These are phyloP conservation scores for Phylloscopus trochiloides DNA, from an alignment of 2,113 vertebrate species.

Conservation along the genomic window DNA sequence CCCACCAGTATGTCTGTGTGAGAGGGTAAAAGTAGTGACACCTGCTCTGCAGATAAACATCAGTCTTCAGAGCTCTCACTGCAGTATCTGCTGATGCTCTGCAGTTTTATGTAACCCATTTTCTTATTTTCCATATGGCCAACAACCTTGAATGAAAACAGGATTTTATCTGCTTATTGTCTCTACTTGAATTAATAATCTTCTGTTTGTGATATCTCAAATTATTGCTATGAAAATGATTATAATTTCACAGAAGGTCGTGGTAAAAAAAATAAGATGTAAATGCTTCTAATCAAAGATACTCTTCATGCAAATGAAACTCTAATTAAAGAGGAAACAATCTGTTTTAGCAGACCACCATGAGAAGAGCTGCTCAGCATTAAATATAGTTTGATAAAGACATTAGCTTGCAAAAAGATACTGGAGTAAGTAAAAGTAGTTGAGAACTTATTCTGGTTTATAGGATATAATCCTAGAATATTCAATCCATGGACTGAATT, in stretches of 20 bases:
- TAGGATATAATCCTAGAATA: neutral
- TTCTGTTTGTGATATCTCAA: constrained; percentile 19
- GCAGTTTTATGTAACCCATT: neutral
- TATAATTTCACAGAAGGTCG: neutral
- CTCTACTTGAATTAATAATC: neutral
- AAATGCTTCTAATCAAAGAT: constrained; percentile 27
- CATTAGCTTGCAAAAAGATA: neutral
- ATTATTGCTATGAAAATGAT: neutral
- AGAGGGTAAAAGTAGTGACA: neutral
- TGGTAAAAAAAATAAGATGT: neutral
- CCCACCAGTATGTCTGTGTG: neutral
- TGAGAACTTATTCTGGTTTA: neutral
- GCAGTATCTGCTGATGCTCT: neutral
- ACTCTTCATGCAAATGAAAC: constrained; percentile 22
- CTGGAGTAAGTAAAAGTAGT: neutral
- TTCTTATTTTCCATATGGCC: neutral
- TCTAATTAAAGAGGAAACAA: constrained; percentile 39
- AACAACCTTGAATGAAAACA: neutral
- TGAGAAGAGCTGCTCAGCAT: neutral
- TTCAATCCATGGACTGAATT: neutral
- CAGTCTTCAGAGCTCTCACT: neutral
- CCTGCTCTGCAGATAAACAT: neutral
- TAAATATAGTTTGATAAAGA: neutral
- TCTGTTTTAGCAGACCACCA: constrained; percentile 3
- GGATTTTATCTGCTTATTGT: neutral